These are phyloP conservation scores for Etia nguti DNA, from an alignment of 2,113 vertebrate genomes.

Conservation along the genomic window DNA sequence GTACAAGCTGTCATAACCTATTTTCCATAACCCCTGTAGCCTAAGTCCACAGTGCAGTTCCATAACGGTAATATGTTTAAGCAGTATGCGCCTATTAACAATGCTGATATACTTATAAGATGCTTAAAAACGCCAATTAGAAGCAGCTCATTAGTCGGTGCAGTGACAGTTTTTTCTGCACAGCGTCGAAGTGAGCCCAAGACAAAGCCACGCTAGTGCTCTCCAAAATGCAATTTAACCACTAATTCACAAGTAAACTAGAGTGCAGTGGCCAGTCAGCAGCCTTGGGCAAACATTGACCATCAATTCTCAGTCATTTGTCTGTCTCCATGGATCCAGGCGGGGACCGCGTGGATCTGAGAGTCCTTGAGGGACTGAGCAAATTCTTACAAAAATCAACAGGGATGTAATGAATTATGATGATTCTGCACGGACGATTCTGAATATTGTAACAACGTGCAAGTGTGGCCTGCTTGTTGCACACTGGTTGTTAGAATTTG, in stretches of 20 bases:
- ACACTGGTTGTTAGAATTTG: not conserved
- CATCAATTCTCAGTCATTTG: slow-evolving; percentile 73
- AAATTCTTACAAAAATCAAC: not conserved
- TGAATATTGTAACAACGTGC: not conserved
- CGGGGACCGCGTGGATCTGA: not conserved
- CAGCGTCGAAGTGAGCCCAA: slow-evolving; percentile 60
- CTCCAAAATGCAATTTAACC: slow-evolving; percentile 74
- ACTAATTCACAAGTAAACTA: slow-evolving; percentile 96
- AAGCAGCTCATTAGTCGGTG: not conserved
- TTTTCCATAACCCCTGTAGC: not conserved
- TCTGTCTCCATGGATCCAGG: slow-evolving; percentile 64
- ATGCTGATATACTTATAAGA: not conserved
- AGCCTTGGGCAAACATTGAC: slow-evolving; percentile 87
- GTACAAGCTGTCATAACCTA: not conserved
- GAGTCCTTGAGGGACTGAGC: slow-evolving; percentile 4
- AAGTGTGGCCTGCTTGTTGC: not conserved
- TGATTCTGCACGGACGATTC: not conserved
- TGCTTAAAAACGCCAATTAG: not conserved
- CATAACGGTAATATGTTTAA: not conserved
- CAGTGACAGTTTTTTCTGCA: slow-evolving; percentile 43
- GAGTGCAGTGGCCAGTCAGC: slow-evolving; percentile 74
- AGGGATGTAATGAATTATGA: not conserved
- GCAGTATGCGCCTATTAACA: not conserved
- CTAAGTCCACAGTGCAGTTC: not conserved
- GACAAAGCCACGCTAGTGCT: slow-evolving; percentile 72